Base-by-base conservation (phyloP, 2,797 vertebrate genomes). In the Anguilla megastoma region DNA sequence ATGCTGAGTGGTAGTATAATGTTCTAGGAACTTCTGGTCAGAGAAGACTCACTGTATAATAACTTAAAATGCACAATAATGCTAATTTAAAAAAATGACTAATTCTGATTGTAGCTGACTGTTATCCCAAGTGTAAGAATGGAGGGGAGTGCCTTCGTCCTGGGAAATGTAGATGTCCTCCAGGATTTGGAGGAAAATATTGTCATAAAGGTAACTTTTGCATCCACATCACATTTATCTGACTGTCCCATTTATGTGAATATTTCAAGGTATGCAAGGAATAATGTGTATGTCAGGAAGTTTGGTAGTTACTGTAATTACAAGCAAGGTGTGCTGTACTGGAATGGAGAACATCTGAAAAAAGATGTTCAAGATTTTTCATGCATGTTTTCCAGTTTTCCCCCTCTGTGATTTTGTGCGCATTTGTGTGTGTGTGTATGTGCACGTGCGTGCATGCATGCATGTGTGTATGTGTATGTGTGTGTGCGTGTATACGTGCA, bases 111-210 rank as follows among this genome's bases (percentile, higher is more conserved):
- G 69, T 92, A 98, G 97, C 96, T 90, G 96, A 94, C 76, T 98
- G 97, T 92, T 96, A 95, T 83, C 97, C 97, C 87, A 98, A 97
- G 93, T 98, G 97, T 94, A 98, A 98, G 94, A 98, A 97, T 2
- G 96, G 96, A 84, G 97, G 97, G 76, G 93, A 91, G 86, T 98
- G 97, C 90, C 97, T 98, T 80, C 94, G 96, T 71, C 97, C 97
- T 87, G 97, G 97, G 87, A 98, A 98, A 91, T 97, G 97, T 94
- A 95, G 97, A 92, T 98, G 97, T 89, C 95, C 93, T 12, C 90
- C 95, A 85, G 97, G 96, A 16, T 97, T 94, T 82, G 97, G 96
- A 84, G 97, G 97, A 84, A 94, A 94, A 96, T 97, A 97, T 87
- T 97, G 97, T 90, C 96, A 97, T 91, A 97, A 96, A 97, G 97